Percentiles rank a stretch among this genome's conserved stretches.
Conservation (phyloP, 2,888 invertebrate species). For the Pantelozetes paolii region DNA sequence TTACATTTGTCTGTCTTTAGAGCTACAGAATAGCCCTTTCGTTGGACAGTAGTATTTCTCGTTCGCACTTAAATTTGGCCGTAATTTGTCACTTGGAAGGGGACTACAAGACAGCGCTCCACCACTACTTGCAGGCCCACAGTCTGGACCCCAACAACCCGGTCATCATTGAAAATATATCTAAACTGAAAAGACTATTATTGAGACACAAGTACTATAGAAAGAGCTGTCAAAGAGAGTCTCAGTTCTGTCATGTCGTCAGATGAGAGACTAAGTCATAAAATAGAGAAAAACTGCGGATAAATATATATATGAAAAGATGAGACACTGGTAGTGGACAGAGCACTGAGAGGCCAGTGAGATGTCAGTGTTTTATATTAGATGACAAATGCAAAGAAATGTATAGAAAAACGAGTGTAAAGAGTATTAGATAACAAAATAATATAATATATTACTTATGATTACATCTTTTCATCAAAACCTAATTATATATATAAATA, state of each 20-base stretch:
- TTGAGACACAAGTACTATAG: neutral
- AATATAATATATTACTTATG: too few relatives aligned
- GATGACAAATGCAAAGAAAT: too few relatives aligned
- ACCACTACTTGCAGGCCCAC: slow-evolving; percentile 46
- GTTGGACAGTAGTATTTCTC: slow-evolving; percentile 47
- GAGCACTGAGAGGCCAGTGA: too few relatives aligned
- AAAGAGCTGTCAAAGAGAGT: neutral
- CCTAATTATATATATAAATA: too few relatives aligned
- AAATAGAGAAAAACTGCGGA: neutral
- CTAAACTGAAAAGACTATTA: slow-evolving; percentile 43
- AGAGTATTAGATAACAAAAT: slow-evolving; percentile 1
- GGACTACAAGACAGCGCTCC: slow-evolving; percentile 44
- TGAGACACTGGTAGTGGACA: too few relatives aligned
- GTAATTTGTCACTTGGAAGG: slow-evolving; percentile 48
- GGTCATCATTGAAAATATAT: slow-evolving; percentile 46
- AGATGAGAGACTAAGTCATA: neutral
- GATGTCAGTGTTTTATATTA: neutral
- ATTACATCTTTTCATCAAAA: too few relatives aligned
- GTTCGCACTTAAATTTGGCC: slow-evolving; percentile 48
- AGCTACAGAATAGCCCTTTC: slow-evolving; percentile 48
- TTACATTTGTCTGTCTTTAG: too few relatives aligned
- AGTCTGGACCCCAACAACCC: slow-evolving; percentile 45
- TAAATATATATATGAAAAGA: too few relatives aligned
- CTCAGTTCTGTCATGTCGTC: slow-evolving; percentile 7
- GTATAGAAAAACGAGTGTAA: too few relatives aligned